phyloP scores from a whole-genome alignment of 1,140 invertebrate species.

The Halictus rubicundus region DNA sequence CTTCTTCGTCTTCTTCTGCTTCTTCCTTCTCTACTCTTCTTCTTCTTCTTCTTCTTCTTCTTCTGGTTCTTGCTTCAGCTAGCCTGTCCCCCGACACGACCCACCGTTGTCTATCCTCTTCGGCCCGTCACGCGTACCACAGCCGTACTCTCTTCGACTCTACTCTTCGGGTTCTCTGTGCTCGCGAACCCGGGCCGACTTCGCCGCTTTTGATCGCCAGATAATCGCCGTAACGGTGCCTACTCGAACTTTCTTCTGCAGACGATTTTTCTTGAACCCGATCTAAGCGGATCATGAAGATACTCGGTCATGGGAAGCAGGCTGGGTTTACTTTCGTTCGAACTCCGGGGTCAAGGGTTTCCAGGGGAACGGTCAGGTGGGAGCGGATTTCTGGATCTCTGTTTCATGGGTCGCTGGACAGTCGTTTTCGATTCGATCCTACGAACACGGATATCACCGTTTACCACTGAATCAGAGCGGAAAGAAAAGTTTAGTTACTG shows the following conservation, averaged over 20 bases:
- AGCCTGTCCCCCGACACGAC: background rate
- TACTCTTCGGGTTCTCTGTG: background rate
- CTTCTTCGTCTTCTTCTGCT: conserved; percentile 15
- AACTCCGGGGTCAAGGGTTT: background rate
- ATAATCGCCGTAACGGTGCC: conserved; percentile 51
- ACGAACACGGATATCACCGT: no score
- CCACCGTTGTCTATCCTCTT: conserved; percentile 12
- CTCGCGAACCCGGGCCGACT: conserved; percentile 24
- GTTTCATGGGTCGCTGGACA: no score
- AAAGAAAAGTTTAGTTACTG: no score
- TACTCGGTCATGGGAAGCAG: background rate
- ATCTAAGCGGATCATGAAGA: background rate
- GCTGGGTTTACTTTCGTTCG: background rate
- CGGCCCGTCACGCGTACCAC: conserved; percentile 17
- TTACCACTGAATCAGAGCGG: no score
- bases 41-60: conserved; percentile 30
- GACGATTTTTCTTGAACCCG: conserved; percentile 4
- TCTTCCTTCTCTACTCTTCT: conserved; percentile 33
- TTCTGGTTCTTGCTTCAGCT: conserved; percentile 7
- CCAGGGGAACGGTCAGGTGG: background rate
- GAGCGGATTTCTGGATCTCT: no score
- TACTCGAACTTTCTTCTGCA: conserved; percentile 21
- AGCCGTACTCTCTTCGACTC: background rate
- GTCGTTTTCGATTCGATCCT: no score
- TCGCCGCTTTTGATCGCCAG: conserved; percentile 47